A percentile compares a stretch with the other conserved stretches of the same genome.
These are phyloP conservation scores for Anoura caudifer DNA, from an alignment of 2,113 vertebrate species.

Conservation along the genomic window DNA sequence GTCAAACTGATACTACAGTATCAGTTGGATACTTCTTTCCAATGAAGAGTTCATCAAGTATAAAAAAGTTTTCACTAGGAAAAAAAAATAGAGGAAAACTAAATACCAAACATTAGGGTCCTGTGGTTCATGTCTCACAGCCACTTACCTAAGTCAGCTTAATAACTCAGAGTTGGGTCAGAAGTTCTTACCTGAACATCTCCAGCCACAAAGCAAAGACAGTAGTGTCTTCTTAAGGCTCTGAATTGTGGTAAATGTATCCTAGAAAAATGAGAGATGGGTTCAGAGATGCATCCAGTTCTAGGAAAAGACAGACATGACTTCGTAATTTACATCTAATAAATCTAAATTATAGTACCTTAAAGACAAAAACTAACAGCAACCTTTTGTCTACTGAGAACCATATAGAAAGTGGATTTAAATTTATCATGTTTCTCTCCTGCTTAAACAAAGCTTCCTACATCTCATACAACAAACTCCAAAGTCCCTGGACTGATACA, in stretches of 20 bases:
- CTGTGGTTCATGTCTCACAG: neutral
- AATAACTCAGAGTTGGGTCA: neutral
- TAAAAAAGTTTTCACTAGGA: neutral
- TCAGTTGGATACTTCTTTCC: neutral
- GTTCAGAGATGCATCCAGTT: neutral
- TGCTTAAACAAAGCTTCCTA: slow-evolving; percentile 11
- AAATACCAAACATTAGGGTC: neutral
- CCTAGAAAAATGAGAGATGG: neutral
- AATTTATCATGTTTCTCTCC: neutral
- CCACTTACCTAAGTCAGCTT: neutral
- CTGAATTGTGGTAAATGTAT: neutral
- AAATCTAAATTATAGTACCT: slow-evolving; percentile 1
- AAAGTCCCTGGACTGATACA: neutral
- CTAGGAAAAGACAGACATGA: neutral
- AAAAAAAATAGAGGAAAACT: neutral
- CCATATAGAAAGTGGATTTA: neutral
- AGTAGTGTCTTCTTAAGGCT: neutral
- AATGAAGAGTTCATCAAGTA: neutral
- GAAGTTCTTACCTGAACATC: neutral
- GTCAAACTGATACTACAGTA: neutral
- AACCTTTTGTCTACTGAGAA: neutral
- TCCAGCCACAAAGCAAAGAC: neutral
- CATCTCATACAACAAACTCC: neutral
- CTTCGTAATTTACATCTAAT: neutral
- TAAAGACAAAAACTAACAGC: neutral